Evolutionary conservation across 2,113 vertebrate genomes (phyloP).

Genomic region (Girardinichthys multiradiatus): DNA sequence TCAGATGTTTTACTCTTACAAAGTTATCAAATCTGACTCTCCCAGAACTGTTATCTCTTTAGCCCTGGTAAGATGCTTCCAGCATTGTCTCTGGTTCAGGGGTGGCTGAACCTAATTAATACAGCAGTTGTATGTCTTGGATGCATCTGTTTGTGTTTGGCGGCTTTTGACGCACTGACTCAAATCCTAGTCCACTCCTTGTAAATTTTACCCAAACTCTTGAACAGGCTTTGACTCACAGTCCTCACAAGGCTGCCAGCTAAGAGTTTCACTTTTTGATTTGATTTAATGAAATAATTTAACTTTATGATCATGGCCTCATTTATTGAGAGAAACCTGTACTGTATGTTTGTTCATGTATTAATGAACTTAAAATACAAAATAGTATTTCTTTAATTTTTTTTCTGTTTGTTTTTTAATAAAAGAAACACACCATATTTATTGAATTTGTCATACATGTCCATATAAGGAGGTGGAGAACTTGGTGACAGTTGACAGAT

Average conservation of each 20-base stretch:
- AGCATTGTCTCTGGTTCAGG: background rate
- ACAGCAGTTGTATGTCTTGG: too few species aligned
- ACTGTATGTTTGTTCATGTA: constrained; percentile 7
- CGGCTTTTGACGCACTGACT: too few species aligned
- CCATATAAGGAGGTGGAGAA: background rate
- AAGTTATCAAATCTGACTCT: constrained; percentile 10
- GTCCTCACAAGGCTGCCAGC: too few species aligned
- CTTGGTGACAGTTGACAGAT: constrained; percentile 11
- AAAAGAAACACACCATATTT: background rate
- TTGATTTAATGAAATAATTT: background rate
- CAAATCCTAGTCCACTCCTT: too few species aligned
- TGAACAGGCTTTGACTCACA: too few species aligned
- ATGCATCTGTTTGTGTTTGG: too few species aligned
- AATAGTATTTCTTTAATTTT: too few species aligned
- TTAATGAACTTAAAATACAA: background rate
- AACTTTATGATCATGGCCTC: background rate
- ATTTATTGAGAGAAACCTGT: background rate
- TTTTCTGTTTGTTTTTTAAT: background rate
- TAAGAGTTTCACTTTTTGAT: background rate
- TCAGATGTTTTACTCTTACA: constrained; percentile 44
- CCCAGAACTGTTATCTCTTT: background rate
- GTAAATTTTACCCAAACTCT: too few species aligned
- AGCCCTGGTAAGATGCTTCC: background rate
- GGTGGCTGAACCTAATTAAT: too few species aligned
- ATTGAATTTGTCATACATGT: constrained; percentile 12